phyloP scores from a whole-genome alignment of 2,888 invertebrate species.

The Monopis laevigella region DNA sequence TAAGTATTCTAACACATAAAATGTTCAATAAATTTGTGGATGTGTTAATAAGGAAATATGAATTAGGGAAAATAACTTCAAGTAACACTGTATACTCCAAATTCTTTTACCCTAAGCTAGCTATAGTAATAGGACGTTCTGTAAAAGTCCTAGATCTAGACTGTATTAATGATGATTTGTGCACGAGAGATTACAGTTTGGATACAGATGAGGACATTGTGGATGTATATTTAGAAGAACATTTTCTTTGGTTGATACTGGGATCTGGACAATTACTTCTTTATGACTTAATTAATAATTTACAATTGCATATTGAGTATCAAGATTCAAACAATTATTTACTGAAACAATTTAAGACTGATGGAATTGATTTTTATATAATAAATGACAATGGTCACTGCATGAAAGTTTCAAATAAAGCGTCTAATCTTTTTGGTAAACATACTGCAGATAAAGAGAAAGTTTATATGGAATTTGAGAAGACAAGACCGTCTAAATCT shows the following conservation, averaged over 20 bases:
- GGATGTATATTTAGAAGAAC: constrained; percentile 30
- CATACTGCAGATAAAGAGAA: not conserved
- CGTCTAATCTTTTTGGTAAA: not conserved
- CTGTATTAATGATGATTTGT: constrained; percentile 20
- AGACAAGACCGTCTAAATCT: not conserved
- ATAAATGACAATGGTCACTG: constrained; percentile 39
- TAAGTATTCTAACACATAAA: too few species aligned
- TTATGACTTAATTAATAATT: constrained; percentile 29
- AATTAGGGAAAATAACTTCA: not conserved
- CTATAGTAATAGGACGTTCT: not conserved
- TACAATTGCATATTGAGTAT: constrained; percentile 26
- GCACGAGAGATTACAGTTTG: constrained; percentile 10
- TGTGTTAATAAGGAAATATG: not conserved
- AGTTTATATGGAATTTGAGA: not conserved
- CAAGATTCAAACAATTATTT: constrained; percentile 35
- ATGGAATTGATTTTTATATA: constrained; percentile 28
- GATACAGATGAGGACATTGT: constrained; percentile 31
- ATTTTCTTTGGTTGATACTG: constrained; percentile 40
- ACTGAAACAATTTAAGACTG: constrained; percentile 26
- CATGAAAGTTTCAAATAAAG: constrained; percentile 25
- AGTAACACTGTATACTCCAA: not conserved
- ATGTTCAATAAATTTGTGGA: constrained; percentile 1
- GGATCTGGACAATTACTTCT: constrained; percentile 36
- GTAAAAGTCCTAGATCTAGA: constrained; percentile 27
- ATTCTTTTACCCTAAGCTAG: constrained; percentile 9